Evolutionary conservation across 2,888 invertebrate genomes (phyloP).

Genomic region (Ennomos fuscantarius): DNA sequence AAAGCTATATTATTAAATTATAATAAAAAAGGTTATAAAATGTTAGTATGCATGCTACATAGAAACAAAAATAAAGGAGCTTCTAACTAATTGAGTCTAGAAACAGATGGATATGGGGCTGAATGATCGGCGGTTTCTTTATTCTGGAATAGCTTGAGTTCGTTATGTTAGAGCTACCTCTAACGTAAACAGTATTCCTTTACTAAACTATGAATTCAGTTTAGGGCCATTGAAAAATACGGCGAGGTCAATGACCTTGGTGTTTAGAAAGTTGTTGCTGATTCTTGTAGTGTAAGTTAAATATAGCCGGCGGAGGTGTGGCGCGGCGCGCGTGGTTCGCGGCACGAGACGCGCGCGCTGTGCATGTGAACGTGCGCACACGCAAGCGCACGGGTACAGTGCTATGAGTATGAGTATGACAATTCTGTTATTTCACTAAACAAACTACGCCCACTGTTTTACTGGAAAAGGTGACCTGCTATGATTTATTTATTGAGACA

Average conservation of each 20-base stretch:
- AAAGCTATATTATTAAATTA: too few species aligned
- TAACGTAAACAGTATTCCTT: not conserved
- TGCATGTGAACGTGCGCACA: slow-evolving; percentile 35
- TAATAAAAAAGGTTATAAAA: too few species aligned
- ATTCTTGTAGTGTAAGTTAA: slow-evolving; percentile 40
- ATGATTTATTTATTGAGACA: too few species aligned
- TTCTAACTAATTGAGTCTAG: too few species aligned
- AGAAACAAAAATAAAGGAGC: too few species aligned
- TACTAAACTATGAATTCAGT: not conserved
- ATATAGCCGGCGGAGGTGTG: slow-evolving; percentile 64
- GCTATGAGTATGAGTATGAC: slow-evolving; percentile 2
- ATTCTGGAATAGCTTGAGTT: too few species aligned
- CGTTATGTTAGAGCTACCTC: too few species aligned
- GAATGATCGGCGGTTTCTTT: too few species aligned
- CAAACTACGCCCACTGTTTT: too few species aligned
- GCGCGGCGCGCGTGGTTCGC: slow-evolving; percentile 52
- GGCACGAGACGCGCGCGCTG: slow-evolving; percentile 44
- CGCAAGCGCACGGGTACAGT: slow-evolving; percentile 35
- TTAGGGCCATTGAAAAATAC: slow-evolving; percentile 7
- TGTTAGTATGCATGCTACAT: too few species aligned
- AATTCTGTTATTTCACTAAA: not conserved
- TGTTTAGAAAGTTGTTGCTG: slow-evolving; percentile 59
- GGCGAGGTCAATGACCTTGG: slow-evolving; percentile 63
- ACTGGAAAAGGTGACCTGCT: too few species aligned
- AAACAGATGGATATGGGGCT: too few species aligned